Base-by-base conservation (phyloP, 2,888 invertebrate species). In the Girardia tigrina region DNA sequence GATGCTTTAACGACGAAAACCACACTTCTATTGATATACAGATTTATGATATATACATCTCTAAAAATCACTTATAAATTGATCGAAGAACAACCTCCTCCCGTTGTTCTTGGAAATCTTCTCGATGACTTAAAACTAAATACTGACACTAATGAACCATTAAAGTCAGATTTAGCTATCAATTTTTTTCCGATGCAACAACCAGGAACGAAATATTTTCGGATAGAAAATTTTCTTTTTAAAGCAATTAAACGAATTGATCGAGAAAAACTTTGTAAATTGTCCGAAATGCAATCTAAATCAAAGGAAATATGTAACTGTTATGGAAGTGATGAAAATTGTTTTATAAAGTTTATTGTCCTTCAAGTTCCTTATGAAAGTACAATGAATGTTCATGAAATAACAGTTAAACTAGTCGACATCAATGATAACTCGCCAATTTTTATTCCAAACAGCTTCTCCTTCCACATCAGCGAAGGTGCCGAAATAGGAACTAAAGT, bases 151-250 rank as follows among this genome's bases (percentile, higher is more conserved):
- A 56, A 56, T 56, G n/a, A n/a, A 20, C 23, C 23, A 8, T 56
- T 16, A 4, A 56, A 56, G 23, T 56, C 56, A 20, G 56, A 56
- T 56, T 56, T 56, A n/a, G n/a, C 56, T 56, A 56, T 56, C 23
- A 56, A 16, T 23, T 56, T 56, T 56, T 56, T 56, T n/a, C 56
- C 56, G 2, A 56, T 56, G 56, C 56, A 56, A 56, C 56, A 56
- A 56, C 56, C 56, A 2, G 56, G 56, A n/a, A n/a, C n/a, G 2
- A n/a, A 4, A 56, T 56, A 20, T 20, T 56, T 56, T 56, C 4
- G 23, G n/a, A 56, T 56, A 6, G 56, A 56, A 4, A 56, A 56
- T 56, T 56, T 56, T 16, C 23, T 56, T 2, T 56, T 56, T n/a
- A 56, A 56, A 56, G n/a, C n/a, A 8, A 23, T 56, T 4, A n/a